phyloP scores from a whole-genome alignment of 2,888 invertebrate species.

The Camptogramma bilineatum region DNA sequence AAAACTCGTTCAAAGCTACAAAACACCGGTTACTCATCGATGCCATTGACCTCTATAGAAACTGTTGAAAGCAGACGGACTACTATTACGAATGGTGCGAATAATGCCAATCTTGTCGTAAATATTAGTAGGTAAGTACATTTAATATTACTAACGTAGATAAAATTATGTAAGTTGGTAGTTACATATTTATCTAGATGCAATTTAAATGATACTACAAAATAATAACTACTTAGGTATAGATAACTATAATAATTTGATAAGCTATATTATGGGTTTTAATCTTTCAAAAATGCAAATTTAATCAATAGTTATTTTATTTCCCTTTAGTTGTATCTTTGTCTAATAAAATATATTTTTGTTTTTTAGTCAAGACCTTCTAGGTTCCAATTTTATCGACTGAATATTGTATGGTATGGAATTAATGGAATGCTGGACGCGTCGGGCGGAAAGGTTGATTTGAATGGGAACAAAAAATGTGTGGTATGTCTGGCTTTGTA shows the following conservation, averaged over 20 bases:
- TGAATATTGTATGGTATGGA: background rate
- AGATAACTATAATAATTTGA: no score
- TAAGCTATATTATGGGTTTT: no score
- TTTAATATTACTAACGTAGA: background rate
- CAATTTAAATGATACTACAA: no score
- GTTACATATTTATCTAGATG: no score
- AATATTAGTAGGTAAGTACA: background rate
- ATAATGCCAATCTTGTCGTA: background rate
- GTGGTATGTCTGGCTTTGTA: background rate
- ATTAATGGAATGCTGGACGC: background rate
- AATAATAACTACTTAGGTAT: no score
- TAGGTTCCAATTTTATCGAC: no score
- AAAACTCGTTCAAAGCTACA: constrained; percentile 7
- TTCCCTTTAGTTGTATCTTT: no score
- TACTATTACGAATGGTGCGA: background rate
- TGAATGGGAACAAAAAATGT: background rate
- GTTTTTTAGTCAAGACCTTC: no score
- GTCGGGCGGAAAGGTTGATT: background rate
- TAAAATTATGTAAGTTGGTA: background rate
- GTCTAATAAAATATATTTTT: no score
- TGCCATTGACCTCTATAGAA: constrained; percentile 12
- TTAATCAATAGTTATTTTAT: no score
- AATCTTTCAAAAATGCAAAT: no score
- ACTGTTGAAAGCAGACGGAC: background rate
- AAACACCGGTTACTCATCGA: constrained; percentile 18